Percentiles rank a stretch among this genome's conserved stretches.
These are phyloP conservation scores for Pecten maximus DNA, from an alignment of 2,888 invertebrate genomes.

Conservation along the genomic window DNA sequence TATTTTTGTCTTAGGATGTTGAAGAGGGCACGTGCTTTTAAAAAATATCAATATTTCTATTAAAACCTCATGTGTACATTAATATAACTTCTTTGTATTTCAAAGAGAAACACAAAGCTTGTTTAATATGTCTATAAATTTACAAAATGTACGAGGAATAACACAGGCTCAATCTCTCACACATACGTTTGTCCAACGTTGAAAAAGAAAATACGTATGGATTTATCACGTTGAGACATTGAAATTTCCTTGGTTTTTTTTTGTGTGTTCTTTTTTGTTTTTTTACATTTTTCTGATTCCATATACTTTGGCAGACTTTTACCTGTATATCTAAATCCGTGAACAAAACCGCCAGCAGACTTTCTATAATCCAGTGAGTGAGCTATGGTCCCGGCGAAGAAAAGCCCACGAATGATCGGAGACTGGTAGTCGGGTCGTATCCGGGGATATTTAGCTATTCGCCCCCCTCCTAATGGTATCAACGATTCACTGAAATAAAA, in stretches of 20 bases:
- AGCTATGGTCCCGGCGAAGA: constrained; percentile 79
- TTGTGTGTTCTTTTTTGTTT: too few relatives aligned
- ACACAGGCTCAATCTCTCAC: too few relatives aligned
- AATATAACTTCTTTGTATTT: too few relatives aligned
- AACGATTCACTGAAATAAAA: neutral
- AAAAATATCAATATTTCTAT: too few relatives aligned
- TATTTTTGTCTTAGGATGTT: constrained; percentile 80
- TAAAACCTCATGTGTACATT: too few relatives aligned
- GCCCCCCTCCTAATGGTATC: constrained; percentile 14
- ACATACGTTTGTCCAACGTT: too few relatives aligned
- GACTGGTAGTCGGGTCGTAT: constrained; percentile 79
- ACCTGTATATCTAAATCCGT: constrained; percentile 83
- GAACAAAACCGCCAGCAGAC: constrained; percentile 82
- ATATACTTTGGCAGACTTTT: constrained; percentile 38
- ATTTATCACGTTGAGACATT: too few relatives aligned
- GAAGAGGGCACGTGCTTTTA: constrained; percentile 80
- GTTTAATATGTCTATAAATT: too few relatives aligned
- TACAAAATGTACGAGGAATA: too few relatives aligned
- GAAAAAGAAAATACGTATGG: too few relatives aligned
- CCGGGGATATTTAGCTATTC: constrained; percentile 76
- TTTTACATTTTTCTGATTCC: neutral
- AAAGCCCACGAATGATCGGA: constrained; percentile 73
- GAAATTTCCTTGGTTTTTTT: too few relatives aligned
- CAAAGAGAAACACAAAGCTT: too few relatives aligned
- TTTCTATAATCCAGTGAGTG: constrained; percentile 81